phyloP scores from a whole-genome alignment of 2,888 invertebrate genomes.

The Thalpophila matura region DNA sequence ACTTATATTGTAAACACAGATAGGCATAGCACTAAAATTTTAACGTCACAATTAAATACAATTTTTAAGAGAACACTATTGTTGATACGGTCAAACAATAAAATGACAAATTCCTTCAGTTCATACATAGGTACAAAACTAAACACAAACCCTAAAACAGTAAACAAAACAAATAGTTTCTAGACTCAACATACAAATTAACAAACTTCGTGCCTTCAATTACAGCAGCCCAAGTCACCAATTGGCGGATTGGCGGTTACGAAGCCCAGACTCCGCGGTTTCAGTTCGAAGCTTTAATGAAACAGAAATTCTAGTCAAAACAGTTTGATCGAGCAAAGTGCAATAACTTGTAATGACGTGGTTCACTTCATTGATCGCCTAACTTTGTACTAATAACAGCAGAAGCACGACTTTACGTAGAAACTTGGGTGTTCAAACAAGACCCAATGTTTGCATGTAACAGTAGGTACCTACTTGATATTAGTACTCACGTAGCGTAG shows the following conservation, averaged over 20 bases:
- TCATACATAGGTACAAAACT: neutral
- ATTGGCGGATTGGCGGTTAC: slow-evolving; percentile 49
- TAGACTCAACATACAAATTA: slow-evolving; percentile 43
- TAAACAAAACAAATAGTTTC: slow-evolving; percentile 29
- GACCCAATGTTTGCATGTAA: too few species aligned
- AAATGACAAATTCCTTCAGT: neutral
- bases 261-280: slow-evolving; percentile 25
- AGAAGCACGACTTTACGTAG: neutral
- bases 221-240: slow-evolving; percentile 47
- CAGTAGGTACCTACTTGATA: neutral
- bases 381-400: neutral
- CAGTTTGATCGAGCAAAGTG: slow-evolving; percentile 32
- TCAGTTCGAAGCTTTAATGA: slow-evolving; percentile 33
- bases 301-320: slow-evolving; percentile 38
- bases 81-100: too few species aligned
- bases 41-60: too few species aligned
- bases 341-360: slow-evolving; percentile 32
- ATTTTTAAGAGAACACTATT: too few species aligned
- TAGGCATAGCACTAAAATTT: too few species aligned
- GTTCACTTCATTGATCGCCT: slow-evolving; percentile 7
- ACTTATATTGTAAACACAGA: too few species aligned
- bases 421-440: neutral
- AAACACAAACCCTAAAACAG: slow-evolving; percentile 22
- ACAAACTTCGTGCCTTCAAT: slow-evolving; percentile 51
- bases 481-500: neutral